Evolutionary conservation across 2,888 invertebrate genomes (phyloP), one percentile per base, ranked within the genome.

Genomic region (Schrankia costaestrigalis): DNA sequence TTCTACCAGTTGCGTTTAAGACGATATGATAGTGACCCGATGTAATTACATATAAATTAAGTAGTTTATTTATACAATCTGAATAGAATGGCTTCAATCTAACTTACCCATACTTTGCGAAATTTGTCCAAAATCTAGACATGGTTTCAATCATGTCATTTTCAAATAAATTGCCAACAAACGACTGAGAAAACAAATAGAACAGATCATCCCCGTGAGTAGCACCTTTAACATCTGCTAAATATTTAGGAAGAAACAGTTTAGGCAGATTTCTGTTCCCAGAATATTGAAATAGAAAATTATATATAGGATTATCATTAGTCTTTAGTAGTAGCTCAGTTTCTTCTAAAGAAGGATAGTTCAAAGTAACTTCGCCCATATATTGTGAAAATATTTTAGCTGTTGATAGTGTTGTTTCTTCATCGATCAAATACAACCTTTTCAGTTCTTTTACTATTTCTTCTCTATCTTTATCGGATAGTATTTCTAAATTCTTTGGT

Each of bases 201-300:
- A 83, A 78, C 3, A 83, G 12, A 0, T 82, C 82, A 31, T 83
- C 82, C 3, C 71, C 80, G 29, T 83, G 83, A 1, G 80, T 70
- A 0, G 82, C 78, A 1, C 79, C 81, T 0, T 58, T 44, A 0
- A 36, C 42, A 1, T 40, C 41, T 19, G 63, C 65, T 0, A 63
- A 45, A 2, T 49, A 36, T 3, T 64, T 63, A 1, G 55, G 25
- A 3, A 44, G 9, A 0, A 46, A 21, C 1, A 64, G 14, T 46
- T 76, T 81, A 0, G 59, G 35, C 0, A 76, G 11, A 36, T 81
- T 83, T 21, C 75, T 61, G 37, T 58, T 50, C 0, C 83, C 80
- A 8, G 46, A 34, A 28, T 83, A 83, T 26, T 64, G 66, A 23
- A 83, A 77, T 6, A 72, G 34, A 15, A 80, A 83, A 11, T 65